Evolutionary conservation across 1,140 invertebrate species (phyloP), one percentile per base, ranked within the genome.

Genomic region (Drosophila tsacasi): DNA sequence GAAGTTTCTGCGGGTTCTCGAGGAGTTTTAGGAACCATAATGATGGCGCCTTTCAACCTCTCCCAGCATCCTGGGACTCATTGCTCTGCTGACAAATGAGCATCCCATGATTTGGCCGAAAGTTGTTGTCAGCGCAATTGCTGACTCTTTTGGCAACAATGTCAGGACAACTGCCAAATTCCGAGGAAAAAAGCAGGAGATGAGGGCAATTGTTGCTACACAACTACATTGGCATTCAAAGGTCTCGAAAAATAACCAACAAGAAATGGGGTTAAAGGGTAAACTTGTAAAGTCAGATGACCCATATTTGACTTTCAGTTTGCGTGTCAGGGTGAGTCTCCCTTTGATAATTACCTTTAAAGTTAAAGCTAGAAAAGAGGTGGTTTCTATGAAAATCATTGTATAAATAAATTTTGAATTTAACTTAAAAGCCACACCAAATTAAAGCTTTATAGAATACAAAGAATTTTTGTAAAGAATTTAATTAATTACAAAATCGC

Each of bases 71-170:
- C 52, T 37, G 19, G 1, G 39, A 58, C 50, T 25, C 23, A 30
- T 42, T 42, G 23, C 15, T 23, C 55, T 30, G 55, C 71, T 73
- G 71, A 73, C 59, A 73, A 73, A 73, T 73, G 71, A 73, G 39
- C 54, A 42, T 17, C 21, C 46, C 63, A 76, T 76, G 74, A 76
- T 76, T 55, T 76, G 17, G 62, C 62, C 65, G 47, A 78, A 71
- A 57, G 54, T 57, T 39, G 17, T 76, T 60, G 9, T 40, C 57
- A 32, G 44, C 49, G 32, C 32, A 55, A 30, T 71, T 68, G 21
- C 49, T 55, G 39, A 32, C 66, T 55, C 40, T 69, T 58, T 60
- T 27, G 72, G 25, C 52, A 76, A 76, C 54, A 76, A 76, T 76
- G 62, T 76, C 73, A 32, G 32, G 27, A 46, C 62, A 76, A 25